Evolutionary conservation across 2,113 vertebrate genomes (phyloP), one percentile per base, ranked within the genome.

Genomic region (Condylura cristata): DNA sequence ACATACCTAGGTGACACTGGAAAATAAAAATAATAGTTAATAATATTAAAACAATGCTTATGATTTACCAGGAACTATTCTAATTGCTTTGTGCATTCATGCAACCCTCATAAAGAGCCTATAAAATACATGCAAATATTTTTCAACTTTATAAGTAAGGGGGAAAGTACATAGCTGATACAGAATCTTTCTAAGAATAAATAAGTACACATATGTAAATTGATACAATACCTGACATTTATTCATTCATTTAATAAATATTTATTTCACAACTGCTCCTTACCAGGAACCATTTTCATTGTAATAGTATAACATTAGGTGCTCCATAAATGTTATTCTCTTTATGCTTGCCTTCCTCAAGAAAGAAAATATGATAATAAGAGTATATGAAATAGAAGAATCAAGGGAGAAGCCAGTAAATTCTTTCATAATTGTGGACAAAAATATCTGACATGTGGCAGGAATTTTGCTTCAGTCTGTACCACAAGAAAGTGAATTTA

Each of bases 141-240:
- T 24, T 85, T 84, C 28, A 39, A 51, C 84, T 94, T 80, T 90
- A 80, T n/a, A 51, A 18, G 37, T 94, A 48, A 89, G 5, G 12
- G 28, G 92, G 92, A 92, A 60, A 90, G 48, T 63, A 56, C 16
- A 70, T 61, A 65, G 17, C 17, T 84, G 66, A 86, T 22, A 70
- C 44, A 75, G 1, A 51, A 80, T 56, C 74, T 12, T 70, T 94
- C 10, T 70, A 76, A 78, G 39, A 95, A 86, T 72, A 89, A 80
- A 76, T 89, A 53, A 74, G 16, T 18, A 82, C 34, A 66, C 14
- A 44, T 60, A 81, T 53, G 7, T 76, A 91, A 88, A 93, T 18
- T 58, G 10, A 32, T 11, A 86, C 10, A 87, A 85, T 76, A 76
- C 7, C 20, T 86, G 56, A 10, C 24, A 84, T 74, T 84, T 48